These are phyloP conservation scores for Branchinecta lindahli DNA, from an alignment of 1,140 invertebrate species.

Conservation along the genomic window DNA sequence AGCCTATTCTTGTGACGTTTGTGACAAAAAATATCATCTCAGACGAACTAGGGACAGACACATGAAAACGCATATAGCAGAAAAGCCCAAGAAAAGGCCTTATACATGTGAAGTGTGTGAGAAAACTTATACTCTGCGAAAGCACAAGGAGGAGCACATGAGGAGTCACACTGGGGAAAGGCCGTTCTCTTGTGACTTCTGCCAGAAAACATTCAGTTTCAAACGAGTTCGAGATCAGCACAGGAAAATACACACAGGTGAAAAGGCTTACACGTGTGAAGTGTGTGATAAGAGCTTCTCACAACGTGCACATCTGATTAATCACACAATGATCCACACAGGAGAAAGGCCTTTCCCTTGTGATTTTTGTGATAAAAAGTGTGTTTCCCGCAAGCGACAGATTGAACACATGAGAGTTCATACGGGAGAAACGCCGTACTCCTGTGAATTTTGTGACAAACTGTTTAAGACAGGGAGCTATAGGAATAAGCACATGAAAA, in stretches of 20 bases:
- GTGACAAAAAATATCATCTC: too few species aligned
- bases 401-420: constrained; percentile 61
- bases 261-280: constrained; percentile 95
- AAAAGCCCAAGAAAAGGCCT: constrained; percentile 67
- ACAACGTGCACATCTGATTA: constrained; percentile 61
- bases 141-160: constrained; percentile 55
- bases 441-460: constrained; percentile 95
- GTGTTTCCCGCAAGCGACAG: constrained; percentile 54
- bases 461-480: constrained; percentile 44
- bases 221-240: constrained; percentile 61
- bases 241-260: constrained; percentile 74
- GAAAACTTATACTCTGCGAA: constrained; percentile 40
- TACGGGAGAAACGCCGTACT: constrained; percentile 75
- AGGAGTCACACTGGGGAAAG: constrained; percentile 50
- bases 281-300: constrained; percentile 98
- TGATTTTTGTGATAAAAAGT: constrained; percentile 50
- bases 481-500: background rate
- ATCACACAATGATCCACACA: constrained; percentile 44
- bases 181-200: constrained; percentile 56
- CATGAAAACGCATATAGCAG: constrained; percentile 56
- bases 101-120: constrained; percentile 55
- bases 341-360: constrained; percentile 70
- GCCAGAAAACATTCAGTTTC: constrained; percentile 51
- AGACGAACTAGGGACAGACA: too few species aligned
- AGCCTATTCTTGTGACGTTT: too few species aligned